A percentile compares a stretch with the other conserved stretches of the same genome.
phyloP scores from a whole-genome alignment of 2,888 invertebrate genomes.

The Lasius platythorax region DNA sequence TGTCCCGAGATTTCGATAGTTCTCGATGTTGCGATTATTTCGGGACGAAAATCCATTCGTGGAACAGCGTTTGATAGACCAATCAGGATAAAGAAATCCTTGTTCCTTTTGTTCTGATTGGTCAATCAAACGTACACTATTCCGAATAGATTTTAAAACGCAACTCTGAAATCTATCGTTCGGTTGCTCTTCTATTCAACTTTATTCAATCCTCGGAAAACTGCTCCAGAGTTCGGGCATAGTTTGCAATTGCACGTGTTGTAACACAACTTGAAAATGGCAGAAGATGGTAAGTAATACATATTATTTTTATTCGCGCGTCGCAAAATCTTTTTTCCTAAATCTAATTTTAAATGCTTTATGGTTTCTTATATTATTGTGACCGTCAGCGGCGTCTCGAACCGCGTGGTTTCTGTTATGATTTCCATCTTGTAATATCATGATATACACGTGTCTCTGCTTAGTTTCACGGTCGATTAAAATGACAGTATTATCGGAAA shows the following conservation, averaged over 20 bases:
- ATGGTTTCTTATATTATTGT: neutral
- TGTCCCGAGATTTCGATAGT: neutral
- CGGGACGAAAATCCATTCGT: no score
- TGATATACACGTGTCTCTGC: conserved; percentile 77
- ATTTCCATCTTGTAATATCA: conserved; percentile 49
- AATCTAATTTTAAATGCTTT: neutral
- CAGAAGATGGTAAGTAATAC: conserved; percentile 78
- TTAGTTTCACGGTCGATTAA: neutral
- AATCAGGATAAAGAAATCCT: neutral
- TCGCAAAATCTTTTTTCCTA: neutral
- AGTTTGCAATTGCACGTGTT: conserved; percentile 71
- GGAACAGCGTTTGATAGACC: neutral
- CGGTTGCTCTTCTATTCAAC: neutral
- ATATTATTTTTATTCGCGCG: conserved; percentile 37
- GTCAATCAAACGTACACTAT: neutral
- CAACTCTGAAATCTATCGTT: neutral
- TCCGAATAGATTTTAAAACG: neutral
- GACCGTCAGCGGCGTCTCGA: neutral
- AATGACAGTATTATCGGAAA: conserved; percentile 53
- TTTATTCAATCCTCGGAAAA: neutral
- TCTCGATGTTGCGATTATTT: conserved; percentile 1
- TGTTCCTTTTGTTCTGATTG: neutral
- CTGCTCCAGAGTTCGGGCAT: neutral
- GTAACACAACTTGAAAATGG: conserved; percentile 74
- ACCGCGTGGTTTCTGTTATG: conserved; percentile 59